Conservation (phyloP, 2,888 invertebrate genomes). For the Cancer borealis region DNA sequence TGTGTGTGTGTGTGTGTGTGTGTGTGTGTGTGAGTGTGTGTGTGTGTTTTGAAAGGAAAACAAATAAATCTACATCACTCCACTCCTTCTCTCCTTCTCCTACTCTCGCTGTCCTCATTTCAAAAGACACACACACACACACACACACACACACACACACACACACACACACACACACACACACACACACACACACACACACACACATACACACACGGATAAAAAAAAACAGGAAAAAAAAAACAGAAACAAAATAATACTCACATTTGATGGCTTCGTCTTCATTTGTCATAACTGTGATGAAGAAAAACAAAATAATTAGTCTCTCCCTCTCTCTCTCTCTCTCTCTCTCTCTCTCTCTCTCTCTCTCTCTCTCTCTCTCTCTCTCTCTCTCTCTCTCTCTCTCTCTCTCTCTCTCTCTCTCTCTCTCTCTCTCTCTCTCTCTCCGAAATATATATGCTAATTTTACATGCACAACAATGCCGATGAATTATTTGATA, state of each 20-base stretch:
- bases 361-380: conserved; percentile 42
- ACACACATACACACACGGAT: background rate
- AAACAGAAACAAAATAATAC: background rate
- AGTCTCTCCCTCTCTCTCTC: conserved; percentile 27
- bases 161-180: conserved; percentile 25
- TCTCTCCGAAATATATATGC: background rate
- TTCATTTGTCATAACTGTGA: conserved; percentile 44
- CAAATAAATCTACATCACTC: background rate
- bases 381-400: conserved; percentile 33
- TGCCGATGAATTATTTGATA: background rate
- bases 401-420: conserved; percentile 1
- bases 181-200: conserved; percentile 25
- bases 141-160: background rate
- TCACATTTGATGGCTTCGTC: background rate
- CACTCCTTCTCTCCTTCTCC: background rate
- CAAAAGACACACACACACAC: background rate
- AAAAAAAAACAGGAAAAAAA: no score
- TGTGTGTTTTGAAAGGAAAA: background rate
- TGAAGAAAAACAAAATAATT: background rate
- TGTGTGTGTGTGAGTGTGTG: background rate
- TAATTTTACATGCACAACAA: background rate
- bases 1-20: background rate
- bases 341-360: conserved; percentile 40
- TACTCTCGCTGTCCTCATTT: background rate
- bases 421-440: conserved; percentile 29